Conservation (phyloP, 2,113 vertebrate genomes). For the Semicossyphus pulcher region DNA sequence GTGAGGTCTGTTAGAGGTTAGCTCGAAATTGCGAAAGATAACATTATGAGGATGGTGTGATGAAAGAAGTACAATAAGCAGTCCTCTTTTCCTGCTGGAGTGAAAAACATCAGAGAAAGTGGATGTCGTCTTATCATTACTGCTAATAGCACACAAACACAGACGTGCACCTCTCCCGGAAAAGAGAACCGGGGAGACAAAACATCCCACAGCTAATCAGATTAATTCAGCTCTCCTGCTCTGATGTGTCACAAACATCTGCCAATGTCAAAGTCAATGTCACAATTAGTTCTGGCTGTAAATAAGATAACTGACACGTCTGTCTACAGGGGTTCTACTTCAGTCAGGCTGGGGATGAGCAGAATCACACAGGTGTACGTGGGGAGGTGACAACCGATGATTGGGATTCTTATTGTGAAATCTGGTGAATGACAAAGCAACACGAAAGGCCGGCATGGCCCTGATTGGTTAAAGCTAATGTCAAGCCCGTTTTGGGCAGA, state of each 20-base stretch:
- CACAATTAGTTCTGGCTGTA: background rate
- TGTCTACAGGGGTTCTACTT: background rate
- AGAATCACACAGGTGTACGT: background rate
- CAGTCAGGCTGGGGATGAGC: background rate
- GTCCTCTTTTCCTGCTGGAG: background rate
- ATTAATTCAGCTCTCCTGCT: constrained; percentile 1
- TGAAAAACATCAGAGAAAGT: background rate
- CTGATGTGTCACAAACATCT: background rate
- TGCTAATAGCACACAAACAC: background rate
- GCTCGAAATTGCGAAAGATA: background rate
- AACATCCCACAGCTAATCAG: background rate
- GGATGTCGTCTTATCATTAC: background rate
- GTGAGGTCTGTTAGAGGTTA: background rate
- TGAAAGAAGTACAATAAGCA: background rate
- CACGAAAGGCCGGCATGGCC: background rate
- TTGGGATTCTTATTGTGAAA: background rate
- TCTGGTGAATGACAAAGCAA: background rate
- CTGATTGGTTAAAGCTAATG: too few relatives aligned
- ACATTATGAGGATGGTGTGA: background rate
- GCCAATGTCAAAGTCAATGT: background rate
- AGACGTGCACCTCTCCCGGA: background rate
- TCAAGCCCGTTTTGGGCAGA: too few relatives aligned
- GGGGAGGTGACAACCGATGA: background rate
- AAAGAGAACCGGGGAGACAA: background rate
- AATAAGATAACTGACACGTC: background rate